Evolutionary conservation across 2,888 invertebrate species (phyloP).

Genomic region (Amphimallon solstitiale): DNA sequence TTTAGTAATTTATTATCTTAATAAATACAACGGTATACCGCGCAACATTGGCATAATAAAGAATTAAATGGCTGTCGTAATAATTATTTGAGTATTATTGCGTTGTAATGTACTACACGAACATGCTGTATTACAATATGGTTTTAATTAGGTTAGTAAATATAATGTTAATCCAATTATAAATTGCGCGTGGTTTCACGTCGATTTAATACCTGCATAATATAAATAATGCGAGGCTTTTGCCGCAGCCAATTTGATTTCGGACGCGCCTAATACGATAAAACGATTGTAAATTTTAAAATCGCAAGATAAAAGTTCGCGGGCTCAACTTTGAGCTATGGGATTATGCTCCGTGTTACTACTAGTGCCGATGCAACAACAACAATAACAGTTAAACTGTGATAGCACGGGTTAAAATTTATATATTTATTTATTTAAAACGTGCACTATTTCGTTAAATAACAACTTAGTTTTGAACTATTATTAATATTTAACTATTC

Average conservation of each 20-base stretch:
- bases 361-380: neutral
- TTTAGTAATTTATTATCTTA: conserved; percentile 8
- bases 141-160: conserved; percentile 40
- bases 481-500: too few species aligned
- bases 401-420: too few species aligned
- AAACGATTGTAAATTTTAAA: conserved; percentile 18
- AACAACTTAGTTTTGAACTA: too few species aligned
- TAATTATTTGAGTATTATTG: conserved; percentile 18
- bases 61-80: conserved; percentile 3
- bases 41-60: neutral
- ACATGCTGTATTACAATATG: neutral
- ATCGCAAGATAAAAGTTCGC: conserved; percentile 10
- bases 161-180: conserved; percentile 41
- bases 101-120: neutral
- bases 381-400: too few species aligned
- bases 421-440: too few species aligned
- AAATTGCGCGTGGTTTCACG: conserved; percentile 35
- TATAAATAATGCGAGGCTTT: conserved; percentile 15
- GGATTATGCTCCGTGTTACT: neutral
- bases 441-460: too few species aligned
- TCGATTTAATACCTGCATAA: conserved; percentile 38
- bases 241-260: conserved; percentile 19
- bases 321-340: conserved; percentile 5
- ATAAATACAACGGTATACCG: neutral
- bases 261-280: conserved; percentile 7